Evolutionary conservation across 2,888 invertebrate genomes (phyloP).

Genomic region (Silvanus unidentatus): DNA sequence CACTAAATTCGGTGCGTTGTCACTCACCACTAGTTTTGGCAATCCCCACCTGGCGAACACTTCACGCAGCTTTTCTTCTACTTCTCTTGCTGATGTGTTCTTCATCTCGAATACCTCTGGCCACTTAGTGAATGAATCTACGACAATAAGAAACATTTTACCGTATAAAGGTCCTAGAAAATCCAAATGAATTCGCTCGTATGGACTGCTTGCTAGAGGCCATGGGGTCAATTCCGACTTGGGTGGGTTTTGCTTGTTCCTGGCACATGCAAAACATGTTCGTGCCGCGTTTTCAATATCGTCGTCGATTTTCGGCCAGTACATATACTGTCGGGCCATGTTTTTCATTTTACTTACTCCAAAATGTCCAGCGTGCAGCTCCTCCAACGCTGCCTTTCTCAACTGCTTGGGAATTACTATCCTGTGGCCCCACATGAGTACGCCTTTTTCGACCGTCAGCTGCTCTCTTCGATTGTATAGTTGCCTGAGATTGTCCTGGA

Average conservation of each 20-base stretch:
- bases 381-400: not conserved
- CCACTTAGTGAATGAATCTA: slow-evolving; percentile 10
- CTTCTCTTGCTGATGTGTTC: slow-evolving; percentile 3
- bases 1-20: slow-evolving; percentile 12
- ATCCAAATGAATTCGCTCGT: slow-evolving; percentile 7
- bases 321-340: slow-evolving; percentile 2
- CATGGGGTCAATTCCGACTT: not conserved
- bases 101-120: slow-evolving; percentile 7
- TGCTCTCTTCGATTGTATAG: not conserved
- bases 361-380: slow-evolving; percentile 6
- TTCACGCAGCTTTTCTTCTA: slow-evolving; percentile 1
- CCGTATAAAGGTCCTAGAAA: slow-evolving; percentile 6
- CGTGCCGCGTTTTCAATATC: slow-evolving; percentile 5
- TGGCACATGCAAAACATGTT: not conserved
- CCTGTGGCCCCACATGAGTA: slow-evolving; percentile 6
- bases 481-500: not conserved
- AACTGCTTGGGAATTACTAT: slow-evolving; percentile 2
- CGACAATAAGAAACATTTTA: slow-evolving; percentile 6
- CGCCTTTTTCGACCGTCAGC: not conserved
- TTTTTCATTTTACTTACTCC: slow-evolving; percentile 5
- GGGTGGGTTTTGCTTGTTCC: not conserved
- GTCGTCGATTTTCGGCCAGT: slow-evolving; percentile 4
- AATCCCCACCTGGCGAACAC: slow-evolving; percentile 11
- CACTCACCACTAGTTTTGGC: slow-evolving; percentile 7
- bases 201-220: not conserved